These are phyloP conservation scores for Styela plicata DNA, from an alignment of 23 tunicate species.

Conservation along the genomic window DNA sequence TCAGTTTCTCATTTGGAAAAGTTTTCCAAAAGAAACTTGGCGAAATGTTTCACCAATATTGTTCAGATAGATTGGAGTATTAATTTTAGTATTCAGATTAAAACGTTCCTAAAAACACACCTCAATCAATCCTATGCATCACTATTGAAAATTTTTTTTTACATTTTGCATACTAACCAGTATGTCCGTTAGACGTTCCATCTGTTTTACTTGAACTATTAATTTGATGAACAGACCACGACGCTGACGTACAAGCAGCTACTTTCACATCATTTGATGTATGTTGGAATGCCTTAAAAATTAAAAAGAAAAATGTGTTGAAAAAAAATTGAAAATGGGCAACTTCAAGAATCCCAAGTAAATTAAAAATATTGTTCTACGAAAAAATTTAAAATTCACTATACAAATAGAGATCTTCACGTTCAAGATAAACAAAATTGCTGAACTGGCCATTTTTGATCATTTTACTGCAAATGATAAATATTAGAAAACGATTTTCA, in stretches of 20 bases:
- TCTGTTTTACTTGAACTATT: not conserved
- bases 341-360: too few species aligned
- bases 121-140: not conserved
- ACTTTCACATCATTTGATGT: slow-evolving; percentile 62
- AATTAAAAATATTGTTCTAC: too few species aligned
- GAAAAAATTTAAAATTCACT: too few species aligned
- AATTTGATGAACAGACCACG: slow-evolving; percentile 55
- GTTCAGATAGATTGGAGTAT: not conserved
- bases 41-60: not conserved
- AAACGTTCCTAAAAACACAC: not conserved
- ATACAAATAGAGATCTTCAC: not conserved
- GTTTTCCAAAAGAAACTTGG: not conserved
- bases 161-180: too few species aligned
- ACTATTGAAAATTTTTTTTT: too few species aligned
- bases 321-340: too few species aligned
- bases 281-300: slow-evolving; percentile 44
- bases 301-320: too few species aligned
- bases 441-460: too few species aligned
- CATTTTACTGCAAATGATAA: too few species aligned
- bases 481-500: too few species aligned
- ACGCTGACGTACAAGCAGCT: slow-evolving; percentile 39
- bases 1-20: too few species aligned
- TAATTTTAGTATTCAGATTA: not conserved
- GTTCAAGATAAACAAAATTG: not conserved
- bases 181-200: not conserved